A percentile compares a stretch with the other conserved stretches of the same genome.
Conservation (phyloP, 2,888 invertebrate genomes). For the Trissoscelio sp. region DNA sequence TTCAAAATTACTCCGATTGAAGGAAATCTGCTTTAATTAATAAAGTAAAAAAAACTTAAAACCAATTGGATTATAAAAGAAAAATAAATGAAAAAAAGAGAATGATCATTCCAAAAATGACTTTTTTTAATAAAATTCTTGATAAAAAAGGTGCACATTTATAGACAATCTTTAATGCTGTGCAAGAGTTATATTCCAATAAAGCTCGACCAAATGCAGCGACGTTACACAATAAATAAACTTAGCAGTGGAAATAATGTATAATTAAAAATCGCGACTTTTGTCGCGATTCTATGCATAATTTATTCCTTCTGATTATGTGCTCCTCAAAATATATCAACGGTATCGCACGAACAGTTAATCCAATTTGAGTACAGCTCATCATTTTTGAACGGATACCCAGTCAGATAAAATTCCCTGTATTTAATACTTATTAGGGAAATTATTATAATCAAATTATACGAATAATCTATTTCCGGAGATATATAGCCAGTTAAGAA, state of each 20-base stretch:
- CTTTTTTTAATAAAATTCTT: too few relatives aligned
- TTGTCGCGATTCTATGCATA: background rate
- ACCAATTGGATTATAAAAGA: too few relatives aligned
- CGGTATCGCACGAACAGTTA: background rate
- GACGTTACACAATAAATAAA: too few relatives aligned
- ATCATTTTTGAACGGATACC: background rate
- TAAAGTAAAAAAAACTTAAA: too few relatives aligned
- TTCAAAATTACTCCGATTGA: too few relatives aligned
- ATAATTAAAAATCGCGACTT: background rate
- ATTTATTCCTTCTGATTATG: background rate
- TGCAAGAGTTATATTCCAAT: too few relatives aligned
- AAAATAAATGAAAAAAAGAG: too few relatives aligned
- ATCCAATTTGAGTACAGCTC: conserved; percentile 6
- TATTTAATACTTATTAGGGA: conserved; percentile 11
- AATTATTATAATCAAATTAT: conserved; percentile 29
- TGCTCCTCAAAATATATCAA: background rate
- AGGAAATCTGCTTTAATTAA: too few relatives aligned
- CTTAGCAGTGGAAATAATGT: background rate
- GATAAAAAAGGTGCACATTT: too few relatives aligned
- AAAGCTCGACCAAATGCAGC: too few relatives aligned
- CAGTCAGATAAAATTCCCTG: background rate
- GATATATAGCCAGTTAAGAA: background rate
- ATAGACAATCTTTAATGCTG: too few relatives aligned
- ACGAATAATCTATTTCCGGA: conserved; percentile 15
- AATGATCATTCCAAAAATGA: too few relatives aligned